phyloP scores from a whole-genome alignment of 2,113 vertebrate species.

The Nothocercus nigrocapillus region DNA sequence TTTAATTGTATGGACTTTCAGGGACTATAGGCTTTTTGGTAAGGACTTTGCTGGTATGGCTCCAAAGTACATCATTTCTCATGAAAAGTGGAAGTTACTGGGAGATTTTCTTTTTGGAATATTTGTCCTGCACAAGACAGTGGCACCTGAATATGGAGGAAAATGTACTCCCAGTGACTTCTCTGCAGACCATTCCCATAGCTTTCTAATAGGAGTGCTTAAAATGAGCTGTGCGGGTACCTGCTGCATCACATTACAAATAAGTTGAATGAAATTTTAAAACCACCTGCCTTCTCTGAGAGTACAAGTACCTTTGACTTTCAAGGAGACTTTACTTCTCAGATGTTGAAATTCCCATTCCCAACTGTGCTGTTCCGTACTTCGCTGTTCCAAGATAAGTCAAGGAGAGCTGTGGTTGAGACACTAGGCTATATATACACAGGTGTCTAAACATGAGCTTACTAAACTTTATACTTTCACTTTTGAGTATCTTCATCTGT shows the following conservation, averaged over 20 bases:
- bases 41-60: background rate
- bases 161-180: accelerated
- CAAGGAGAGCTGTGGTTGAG: accelerated
- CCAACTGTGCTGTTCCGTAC: accelerated
- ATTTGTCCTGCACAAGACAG: background rate
- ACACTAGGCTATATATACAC: accelerated
- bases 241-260: accelerated
- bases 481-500: background rate
- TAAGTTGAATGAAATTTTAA: background rate
- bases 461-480: background rate
- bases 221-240: background rate
- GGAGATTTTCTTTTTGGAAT: no score
- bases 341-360: background rate
- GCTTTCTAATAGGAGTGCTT: background rate
- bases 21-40: no score
- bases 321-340: background rate
- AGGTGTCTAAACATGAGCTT: accelerated
- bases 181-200: accelerated
- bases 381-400: background rate
- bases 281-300: background rate
- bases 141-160: accelerated
- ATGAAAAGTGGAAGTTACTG: background rate
- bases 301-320: background rate
- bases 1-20: accelerated
- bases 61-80: background rate